phyloP scores from a whole-genome alignment of 2,888 invertebrate species.

The Flexamia atlantica region DNA sequence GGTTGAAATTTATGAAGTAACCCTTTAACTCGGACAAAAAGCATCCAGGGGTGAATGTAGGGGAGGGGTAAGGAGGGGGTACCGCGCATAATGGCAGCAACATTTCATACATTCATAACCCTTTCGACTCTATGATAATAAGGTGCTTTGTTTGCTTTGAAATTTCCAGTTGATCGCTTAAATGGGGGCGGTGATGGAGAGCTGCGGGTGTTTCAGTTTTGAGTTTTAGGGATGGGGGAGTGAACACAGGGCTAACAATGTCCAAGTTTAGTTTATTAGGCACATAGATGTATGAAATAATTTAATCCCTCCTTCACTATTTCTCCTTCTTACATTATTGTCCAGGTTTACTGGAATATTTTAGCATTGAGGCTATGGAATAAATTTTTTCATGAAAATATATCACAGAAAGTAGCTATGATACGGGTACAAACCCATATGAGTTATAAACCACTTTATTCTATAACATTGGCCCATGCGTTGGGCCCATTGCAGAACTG shows the following conservation, averaged over 20 bases:
- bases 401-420: no score
- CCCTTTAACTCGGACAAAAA: constrained; percentile 60
- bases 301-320: no score
- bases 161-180: constrained; percentile 54
- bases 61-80: constrained; percentile 14
- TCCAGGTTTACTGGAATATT: no score
- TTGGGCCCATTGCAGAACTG: no score
- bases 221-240: not conserved
- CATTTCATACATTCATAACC: constrained; percentile 61
- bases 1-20: constrained; percentile 65
- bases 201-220: not conserved
- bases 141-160: constrained; percentile 60
- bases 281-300: no score
- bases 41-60: constrained; percentile 19
- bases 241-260: not conserved
- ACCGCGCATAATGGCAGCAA: constrained; percentile 50
- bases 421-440: no score
- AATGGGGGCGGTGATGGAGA: constrained; percentile 48
- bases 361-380: no score
- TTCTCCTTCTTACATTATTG: no score
- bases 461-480: no score
- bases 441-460: no score
- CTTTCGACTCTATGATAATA: constrained; percentile 48
- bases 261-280: no score
- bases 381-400: no score